A percentile compares a stretch with the other conserved stretches of the same genome.
These are phyloP conservation scores for Pristionchus mayeri DNA, from an alignment of 2,888 invertebrate genomes.

Conservation along the genomic window DNA sequence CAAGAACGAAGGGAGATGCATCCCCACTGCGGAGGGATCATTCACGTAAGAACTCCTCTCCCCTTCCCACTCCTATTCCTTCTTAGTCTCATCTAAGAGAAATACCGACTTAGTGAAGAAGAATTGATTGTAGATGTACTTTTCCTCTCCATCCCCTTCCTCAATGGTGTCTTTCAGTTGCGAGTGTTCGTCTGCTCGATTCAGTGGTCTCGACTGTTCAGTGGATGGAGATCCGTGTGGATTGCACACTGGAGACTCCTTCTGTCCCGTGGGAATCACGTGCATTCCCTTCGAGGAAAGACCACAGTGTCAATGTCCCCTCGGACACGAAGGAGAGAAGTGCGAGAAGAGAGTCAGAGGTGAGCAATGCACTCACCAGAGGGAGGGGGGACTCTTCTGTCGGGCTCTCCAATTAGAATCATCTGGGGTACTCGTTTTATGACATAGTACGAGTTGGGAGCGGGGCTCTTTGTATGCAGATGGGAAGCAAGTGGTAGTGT, in stretches of 20 bases:
- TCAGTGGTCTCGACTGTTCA: conserved; percentile 87
- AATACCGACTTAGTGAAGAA: too few relatives aligned
- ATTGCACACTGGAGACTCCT: not conserved
- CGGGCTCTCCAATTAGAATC: not conserved
- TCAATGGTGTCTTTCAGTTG: too few relatives aligned
- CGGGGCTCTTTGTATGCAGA: conserved; percentile 27
- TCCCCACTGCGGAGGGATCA: conserved; percentile 48
- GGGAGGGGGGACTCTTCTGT: not conserved
- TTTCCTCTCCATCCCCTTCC: too few relatives aligned
- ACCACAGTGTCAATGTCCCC: conserved; percentile 25
- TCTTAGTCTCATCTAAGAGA: too few relatives aligned
- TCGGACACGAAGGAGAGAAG: not conserved
- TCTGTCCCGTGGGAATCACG: conserved; percentile 9
- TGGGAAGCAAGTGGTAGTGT: not conserved
- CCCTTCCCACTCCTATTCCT: not conserved
- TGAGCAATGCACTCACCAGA: not conserved
- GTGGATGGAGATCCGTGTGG: conserved; percentile 88
- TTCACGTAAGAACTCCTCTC: conserved; percentile 24
- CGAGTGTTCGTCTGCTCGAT: conserved; percentile 80
- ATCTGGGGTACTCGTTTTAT: conserved; percentile 5
- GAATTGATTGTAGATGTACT: too few relatives aligned
- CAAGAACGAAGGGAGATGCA: conserved; percentile 84
- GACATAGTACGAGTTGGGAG: not conserved
- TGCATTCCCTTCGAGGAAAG: conserved; percentile 39
- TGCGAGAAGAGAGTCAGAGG: conserved; percentile 30